Conservation (phyloP, 2,113 vertebrate genomes). For the Phyllostomus hastatus region DNA sequence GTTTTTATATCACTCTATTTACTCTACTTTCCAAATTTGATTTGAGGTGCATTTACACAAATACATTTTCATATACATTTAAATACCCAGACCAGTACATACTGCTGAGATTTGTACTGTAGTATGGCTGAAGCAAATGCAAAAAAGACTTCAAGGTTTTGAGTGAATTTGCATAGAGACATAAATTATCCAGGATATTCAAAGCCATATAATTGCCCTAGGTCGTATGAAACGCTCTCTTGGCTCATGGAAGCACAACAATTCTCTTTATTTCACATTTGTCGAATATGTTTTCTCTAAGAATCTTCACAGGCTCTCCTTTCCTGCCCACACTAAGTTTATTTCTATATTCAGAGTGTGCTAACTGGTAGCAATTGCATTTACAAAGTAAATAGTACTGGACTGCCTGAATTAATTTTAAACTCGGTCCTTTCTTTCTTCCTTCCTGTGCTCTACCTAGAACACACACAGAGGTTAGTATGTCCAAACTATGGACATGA, state of each 20-base stretch:
- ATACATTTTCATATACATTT: conserved; percentile 27
- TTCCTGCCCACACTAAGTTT: not conserved
- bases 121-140: conserved; percentile 40
- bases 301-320: conserved; percentile 21
- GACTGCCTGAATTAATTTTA: conserved; percentile 29
- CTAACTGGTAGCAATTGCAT: not conserved
- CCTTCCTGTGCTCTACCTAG: not conserved
- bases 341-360: conserved; percentile 45
- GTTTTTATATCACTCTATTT: conserved; percentile 34
- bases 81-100: not conserved
- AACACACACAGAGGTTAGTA: not conserved
- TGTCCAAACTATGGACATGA: not conserved
- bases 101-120: conserved; percentile 42
- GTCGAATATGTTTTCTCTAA: conserved; percentile 55
- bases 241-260: conserved; percentile 50
- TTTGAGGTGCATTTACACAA: conserved; percentile 48
- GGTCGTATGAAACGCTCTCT: conserved; percentile 56
- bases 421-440: not conserved
- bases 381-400: conserved; percentile 39
- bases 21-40: conserved; percentile 44
- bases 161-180: conserved; percentile 68
- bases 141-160: conserved; percentile 70
- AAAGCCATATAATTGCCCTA: conserved; percentile 68
- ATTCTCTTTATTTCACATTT: conserved; percentile 63
- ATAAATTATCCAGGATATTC: conserved; percentile 71